Evolutionary conservation across 2,888 invertebrate genomes (phyloP).

Genomic region (Aphodius sticticus): DNA sequence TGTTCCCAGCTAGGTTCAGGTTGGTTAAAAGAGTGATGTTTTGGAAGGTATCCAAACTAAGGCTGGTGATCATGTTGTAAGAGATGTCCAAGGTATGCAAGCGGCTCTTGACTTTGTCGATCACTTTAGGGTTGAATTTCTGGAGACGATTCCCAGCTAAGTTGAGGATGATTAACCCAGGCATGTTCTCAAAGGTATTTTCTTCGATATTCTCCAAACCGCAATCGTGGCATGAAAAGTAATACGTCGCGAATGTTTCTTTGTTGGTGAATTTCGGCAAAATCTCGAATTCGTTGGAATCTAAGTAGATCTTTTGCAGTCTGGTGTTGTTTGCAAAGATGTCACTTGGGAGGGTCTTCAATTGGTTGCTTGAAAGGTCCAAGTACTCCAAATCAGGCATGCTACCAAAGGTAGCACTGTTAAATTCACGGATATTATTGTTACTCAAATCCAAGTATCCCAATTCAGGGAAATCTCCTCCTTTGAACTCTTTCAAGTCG

Average conservation of each 20-base stretch:
- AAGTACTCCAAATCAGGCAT: constrained; percentile 73
- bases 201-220: constrained; percentile 70
- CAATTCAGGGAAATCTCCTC: constrained; percentile 71
- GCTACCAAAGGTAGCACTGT: constrained; percentile 72
- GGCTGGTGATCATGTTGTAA: constrained; percentile 69
- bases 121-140: constrained; percentile 58
- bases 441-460: constrained; percentile 74
- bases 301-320: constrained; percentile 74
- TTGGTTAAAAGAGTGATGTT: constrained; percentile 72
- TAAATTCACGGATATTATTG: constrained; percentile 73
- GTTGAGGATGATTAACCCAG: constrained; percentile 71
- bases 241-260: constrained; percentile 70
- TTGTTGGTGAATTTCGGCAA: constrained; percentile 74
- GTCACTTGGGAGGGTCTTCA: constrained; percentile 72
- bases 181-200: constrained; percentile 75
- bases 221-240: constrained; percentile 79
- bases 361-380: constrained; percentile 76
- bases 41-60: constrained; percentile 71
- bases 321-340: constrained; percentile 75
- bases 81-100: constrained; percentile 77
- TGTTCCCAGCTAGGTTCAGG: constrained; percentile 77
- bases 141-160: constrained; percentile 67
- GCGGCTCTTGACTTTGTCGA: constrained; percentile 64
- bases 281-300: constrained; percentile 72
- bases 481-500: constrained; percentile 70